A percentile compares a stretch with the other conserved stretches of the same genome.
These are phyloP conservation scores for Drosophila chauvacae DNA, from an alignment of 1,140 invertebrate genomes.

Conservation along the genomic window DNA sequence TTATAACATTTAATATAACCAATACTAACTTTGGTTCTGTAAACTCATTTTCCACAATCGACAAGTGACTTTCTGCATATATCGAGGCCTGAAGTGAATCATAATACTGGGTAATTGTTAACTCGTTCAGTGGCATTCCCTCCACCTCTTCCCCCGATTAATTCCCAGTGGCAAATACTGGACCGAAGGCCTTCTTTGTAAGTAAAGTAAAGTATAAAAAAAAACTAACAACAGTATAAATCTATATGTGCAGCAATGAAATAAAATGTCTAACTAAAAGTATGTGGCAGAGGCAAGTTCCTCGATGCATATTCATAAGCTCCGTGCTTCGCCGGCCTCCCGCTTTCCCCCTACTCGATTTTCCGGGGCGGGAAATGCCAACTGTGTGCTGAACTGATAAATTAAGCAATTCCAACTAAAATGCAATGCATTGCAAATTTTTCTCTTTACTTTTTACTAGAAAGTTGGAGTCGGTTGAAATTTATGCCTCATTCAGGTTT, in stretches of 20 bases:
- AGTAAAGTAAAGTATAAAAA: not conserved
- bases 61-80: slow-evolving; percentile 7
- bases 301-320: slow-evolving; percentile 54
- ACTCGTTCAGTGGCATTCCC: slow-evolving; percentile 22
- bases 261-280: slow-evolving; percentile 52
- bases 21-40: not conserved
- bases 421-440: slow-evolving; percentile 75
- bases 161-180: slow-evolving; percentile 16
- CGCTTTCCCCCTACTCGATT: slow-evolving; percentile 18
- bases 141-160: not conserved
- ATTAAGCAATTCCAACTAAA: slow-evolving; percentile 76
- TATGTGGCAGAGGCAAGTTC: slow-evolving; percentile 48
- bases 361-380: slow-evolving; percentile 62
- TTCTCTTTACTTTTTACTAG: slow-evolving; percentile 34
- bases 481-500: slow-evolving; percentile 77
- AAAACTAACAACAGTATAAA: slow-evolving; percentile 10
- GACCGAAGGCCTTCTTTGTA: slow-evolving; percentile 31
- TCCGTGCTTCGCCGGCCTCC: slow-evolving; percentile 24
- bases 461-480: slow-evolving; percentile 60
- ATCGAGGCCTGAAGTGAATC: slow-evolving; percentile 13
- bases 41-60: not conserved
- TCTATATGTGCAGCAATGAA: slow-evolving; percentile 43
- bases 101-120: slow-evolving; percentile 20
- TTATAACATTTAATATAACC: no score
- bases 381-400: slow-evolving; percentile 81